Conservation (phyloP, 1,140 invertebrate genomes). For the Zaprionus capensis region DNA sequence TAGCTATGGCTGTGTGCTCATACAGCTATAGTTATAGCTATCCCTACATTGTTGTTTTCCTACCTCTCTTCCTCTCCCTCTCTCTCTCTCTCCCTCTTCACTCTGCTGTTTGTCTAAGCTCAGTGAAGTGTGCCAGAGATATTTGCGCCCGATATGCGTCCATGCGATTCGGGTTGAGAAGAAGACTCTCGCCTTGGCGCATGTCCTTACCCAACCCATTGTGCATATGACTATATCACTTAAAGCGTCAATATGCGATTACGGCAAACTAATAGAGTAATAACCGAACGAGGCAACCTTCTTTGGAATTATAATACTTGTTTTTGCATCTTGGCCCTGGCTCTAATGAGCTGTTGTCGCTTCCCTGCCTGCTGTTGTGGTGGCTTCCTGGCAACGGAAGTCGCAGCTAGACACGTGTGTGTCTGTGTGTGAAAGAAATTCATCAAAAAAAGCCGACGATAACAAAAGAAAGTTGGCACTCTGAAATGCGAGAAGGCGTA, state of each 20-base stretch:
- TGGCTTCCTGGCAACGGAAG: slow-evolving; percentile 64
- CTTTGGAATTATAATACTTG: slow-evolving; percentile 35
- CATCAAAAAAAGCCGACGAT: slow-evolving; percentile 35
- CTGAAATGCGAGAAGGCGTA: slow-evolving; percentile 18
- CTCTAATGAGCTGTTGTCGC: slow-evolving; percentile 61
- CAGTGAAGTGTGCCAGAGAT: slow-evolving; percentile 77
- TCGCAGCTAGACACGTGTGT: slow-evolving; percentile 63
- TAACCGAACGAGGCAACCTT: slow-evolving; percentile 48
- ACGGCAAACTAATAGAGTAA: slow-evolving; percentile 67
- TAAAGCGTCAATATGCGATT: slow-evolving; percentile 47
- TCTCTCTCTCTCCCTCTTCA: background rate
- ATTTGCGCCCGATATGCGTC: slow-evolving; percentile 72
- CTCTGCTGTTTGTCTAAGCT: slow-evolving; percentile 68
- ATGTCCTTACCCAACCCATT: slow-evolving; percentile 2
- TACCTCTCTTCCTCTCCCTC: background rate
- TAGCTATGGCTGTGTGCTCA: slow-evolving; percentile 21
- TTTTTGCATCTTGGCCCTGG: slow-evolving; percentile 30
- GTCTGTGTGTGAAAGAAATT: slow-evolving; percentile 40
- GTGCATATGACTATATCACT: slow-evolving; percentile 65
- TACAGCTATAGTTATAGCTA: slow-evolving; percentile 25
- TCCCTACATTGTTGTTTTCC: slow-evolving; percentile 37
- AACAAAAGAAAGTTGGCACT: slow-evolving; percentile 40
- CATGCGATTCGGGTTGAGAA: slow-evolving; percentile 59
- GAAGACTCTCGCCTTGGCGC: slow-evolving; percentile 12
- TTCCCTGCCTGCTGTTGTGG: slow-evolving; percentile 2